Base-by-base conservation (phyloP, 2,888 invertebrate genomes). In the Panorpa germanica region DNA sequence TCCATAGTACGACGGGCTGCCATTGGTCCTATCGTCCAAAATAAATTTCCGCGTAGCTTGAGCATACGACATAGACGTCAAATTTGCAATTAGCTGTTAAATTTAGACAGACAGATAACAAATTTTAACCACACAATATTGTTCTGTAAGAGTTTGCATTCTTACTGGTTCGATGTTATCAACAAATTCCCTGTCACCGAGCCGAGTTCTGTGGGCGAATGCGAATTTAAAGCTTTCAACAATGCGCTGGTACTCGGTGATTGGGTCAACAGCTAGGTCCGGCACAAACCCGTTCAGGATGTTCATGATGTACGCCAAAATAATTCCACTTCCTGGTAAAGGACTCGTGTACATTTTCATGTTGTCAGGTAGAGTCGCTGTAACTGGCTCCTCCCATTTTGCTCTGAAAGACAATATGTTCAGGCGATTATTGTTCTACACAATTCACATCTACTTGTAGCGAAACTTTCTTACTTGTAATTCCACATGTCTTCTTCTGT, bases 211-310 rank as follows among this genome's bases (percentile, higher is more conserved):
- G 43, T 70, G 64, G 12, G 78, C 86, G 52, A 75, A 86, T 14
- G 75, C 83, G 55, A 70, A 86, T 51, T 91, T 91, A 55, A 82
- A 77, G 4, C 76, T 64, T 48, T 91, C 90, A 9, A 76, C 58
- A 37, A 83, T 61, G 41, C 80, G 65, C 43, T 90, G 90, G 39
- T 52, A 47, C 37, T 46, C 49, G 4, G 40, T 35, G n/a, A 58
- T 43, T 18, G 51, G 58, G 29, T 38, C 39, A 6, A 48, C 40
- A 5, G 47, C 51, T 32, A 66, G 61, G 5, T 56, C 52, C n/a
- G n/a, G n/a, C n/a, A 55, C 51, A 53, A 61, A 70, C 19, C 54
- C 61, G 31, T 62, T 59, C 38, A 86, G 52, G 41, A 83, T 63
- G 47, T 80, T 77, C 39, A 88, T 53, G 36, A 85, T 74, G 46